Evolutionary conservation across 2,888 invertebrate genomes (phyloP).

Genomic region (Cantharis flavilabris): DNA sequence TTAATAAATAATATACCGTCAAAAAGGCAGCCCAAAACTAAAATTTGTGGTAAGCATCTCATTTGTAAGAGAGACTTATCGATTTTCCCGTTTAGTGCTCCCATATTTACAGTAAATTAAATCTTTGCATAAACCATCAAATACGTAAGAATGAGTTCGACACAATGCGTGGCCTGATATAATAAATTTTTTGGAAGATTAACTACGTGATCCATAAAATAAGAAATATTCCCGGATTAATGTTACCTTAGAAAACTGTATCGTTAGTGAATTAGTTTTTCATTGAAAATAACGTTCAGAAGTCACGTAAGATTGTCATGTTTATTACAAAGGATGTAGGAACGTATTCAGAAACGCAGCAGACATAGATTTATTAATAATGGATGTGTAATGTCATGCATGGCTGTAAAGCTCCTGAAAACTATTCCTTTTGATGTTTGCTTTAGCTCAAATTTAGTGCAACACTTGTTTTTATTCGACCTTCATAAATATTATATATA

Average conservation of each 20-base stretch:
- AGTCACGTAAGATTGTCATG: conserved; percentile 1
- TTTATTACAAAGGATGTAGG: not conserved
- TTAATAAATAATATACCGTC: not conserved
- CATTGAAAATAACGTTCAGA: not conserved
- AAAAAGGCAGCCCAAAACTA: not conserved
- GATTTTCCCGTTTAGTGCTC: not conserved
- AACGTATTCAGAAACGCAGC: not conserved
- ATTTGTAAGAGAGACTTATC: not conserved
- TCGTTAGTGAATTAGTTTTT: not conserved
- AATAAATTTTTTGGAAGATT: not conserved
- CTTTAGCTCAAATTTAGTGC: not conserved
- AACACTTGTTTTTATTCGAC: not conserved
- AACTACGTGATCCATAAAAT: not conserved
- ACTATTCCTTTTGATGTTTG: not conserved
- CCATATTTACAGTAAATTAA: not conserved
- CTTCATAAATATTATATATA: not conserved
- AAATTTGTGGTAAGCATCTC: not conserved
- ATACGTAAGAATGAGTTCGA: not conserved
- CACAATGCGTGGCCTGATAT: not conserved
- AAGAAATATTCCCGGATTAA: not conserved
- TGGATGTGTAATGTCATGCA: not conserved
- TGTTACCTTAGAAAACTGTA: not conserved
- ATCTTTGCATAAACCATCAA: not conserved
- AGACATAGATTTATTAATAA: not conserved
- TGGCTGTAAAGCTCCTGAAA: not conserved